These are phyloP conservation scores for Ceramica pisi DNA, from an alignment of 2,888 invertebrate species.

Conservation along the genomic window DNA sequence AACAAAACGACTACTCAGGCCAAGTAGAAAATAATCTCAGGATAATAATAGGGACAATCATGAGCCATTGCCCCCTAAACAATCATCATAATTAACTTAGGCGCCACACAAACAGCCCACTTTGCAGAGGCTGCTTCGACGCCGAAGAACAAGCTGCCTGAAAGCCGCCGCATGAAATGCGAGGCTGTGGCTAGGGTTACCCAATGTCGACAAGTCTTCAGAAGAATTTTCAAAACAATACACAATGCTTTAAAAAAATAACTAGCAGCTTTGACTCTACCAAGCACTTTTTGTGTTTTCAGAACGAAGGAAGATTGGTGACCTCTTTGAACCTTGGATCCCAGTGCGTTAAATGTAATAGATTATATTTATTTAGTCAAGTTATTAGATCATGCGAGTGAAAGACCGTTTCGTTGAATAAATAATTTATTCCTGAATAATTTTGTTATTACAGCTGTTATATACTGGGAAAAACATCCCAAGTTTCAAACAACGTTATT, in stretches of 20 bases:
- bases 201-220: too few relatives aligned
- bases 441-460: constrained; percentile 29
- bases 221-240: not conserved
- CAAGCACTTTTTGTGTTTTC: constrained; percentile 69
- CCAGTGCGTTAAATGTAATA: constrained; percentile 91
- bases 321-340: constrained; percentile 92
- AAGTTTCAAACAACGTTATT: constrained; percentile 6
- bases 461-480: not conserved
- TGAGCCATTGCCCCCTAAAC: too few relatives aligned
- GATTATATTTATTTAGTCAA: constrained; percentile 32
- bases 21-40: too few relatives aligned
- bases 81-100: too few relatives aligned
- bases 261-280: not conserved
- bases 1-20: too few relatives aligned
- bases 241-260: not conserved
- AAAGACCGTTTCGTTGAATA: constrained; percentile 50
- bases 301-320: constrained; percentile 92
- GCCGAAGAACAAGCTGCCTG: too few relatives aligned
- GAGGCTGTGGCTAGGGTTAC: too few relatives aligned
- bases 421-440: constrained; percentile 60
- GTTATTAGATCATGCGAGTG: constrained; percentile 55
- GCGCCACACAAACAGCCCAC: too few relatives aligned
- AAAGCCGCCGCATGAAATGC: too few relatives aligned
- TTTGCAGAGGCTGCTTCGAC: too few relatives aligned
- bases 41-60: too few relatives aligned